phyloP scores from a whole-genome alignment of 2,888 invertebrate species.

The Opisthograptis luteolata region DNA sequence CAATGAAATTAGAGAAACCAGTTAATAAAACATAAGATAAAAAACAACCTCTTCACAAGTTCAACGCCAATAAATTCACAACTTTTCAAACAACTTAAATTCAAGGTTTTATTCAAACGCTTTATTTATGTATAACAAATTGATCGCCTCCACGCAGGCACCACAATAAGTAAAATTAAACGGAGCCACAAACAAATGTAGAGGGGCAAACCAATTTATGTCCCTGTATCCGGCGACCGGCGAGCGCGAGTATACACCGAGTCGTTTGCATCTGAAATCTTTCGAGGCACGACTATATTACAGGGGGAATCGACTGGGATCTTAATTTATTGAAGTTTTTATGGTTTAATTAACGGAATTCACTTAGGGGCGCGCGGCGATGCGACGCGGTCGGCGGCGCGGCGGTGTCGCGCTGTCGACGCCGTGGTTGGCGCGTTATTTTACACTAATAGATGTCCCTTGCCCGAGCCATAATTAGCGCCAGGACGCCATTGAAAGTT shows the following conservation, averaged over 20 bases:
- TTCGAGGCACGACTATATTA: constrained; percentile 76
- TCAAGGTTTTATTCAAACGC: constrained; percentile 4
- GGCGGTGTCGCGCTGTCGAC: constrained; percentile 36
- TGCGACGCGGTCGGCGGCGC: constrained; percentile 57
- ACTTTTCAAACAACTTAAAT: neutral
- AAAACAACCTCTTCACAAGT: neutral
- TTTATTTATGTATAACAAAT: constrained; percentile 21
- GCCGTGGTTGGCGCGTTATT: constrained; percentile 48
- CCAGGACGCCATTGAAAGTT: constrained; percentile 77
- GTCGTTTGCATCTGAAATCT: constrained; percentile 83
- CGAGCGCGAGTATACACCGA: constrained; percentile 58
- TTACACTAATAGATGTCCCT: constrained; percentile 73
- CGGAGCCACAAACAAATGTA: constrained; percentile 75
- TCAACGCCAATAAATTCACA: constrained; percentile 1
- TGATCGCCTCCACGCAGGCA: constrained; percentile 40
- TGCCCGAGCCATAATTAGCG: constrained; percentile 72
- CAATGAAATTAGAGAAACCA: too few relatives aligned
- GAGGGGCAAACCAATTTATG: constrained; percentile 66
- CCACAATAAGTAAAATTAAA: constrained; percentile 70
- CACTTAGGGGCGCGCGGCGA: constrained; percentile 68
- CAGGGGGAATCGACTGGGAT: constrained; percentile 82
- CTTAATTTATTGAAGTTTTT: constrained; percentile 85
- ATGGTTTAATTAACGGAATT: constrained; percentile 86
- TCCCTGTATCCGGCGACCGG: constrained; percentile 53
- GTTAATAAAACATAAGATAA: too few relatives aligned